These are phyloP conservation scores for Lutraria rhynchaena DNA, from an alignment of 1,140 invertebrate species.

Conservation along the genomic window DNA sequence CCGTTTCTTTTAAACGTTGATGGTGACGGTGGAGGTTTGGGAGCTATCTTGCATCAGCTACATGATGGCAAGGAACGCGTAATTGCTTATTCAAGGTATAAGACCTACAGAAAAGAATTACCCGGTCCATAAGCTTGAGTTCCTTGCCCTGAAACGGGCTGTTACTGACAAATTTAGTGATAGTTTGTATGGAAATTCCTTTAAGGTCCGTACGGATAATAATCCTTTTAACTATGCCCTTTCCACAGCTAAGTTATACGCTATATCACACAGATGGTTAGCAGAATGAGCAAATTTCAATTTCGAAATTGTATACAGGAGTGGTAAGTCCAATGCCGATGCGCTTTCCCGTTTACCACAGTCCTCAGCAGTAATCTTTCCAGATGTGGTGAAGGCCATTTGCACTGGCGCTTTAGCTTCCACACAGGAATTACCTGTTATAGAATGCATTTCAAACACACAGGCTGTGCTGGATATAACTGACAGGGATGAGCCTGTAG, in stretches of 20 bases:
- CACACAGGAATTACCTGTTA: not conserved
- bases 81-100: constrained; percentile 57
- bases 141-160: constrained; percentile 48
- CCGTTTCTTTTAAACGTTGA: constrained; percentile 63
- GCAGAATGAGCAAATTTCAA: too few relatives aligned
- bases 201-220: constrained; percentile 51
- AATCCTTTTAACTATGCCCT: constrained; percentile 47
- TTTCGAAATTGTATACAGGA: constrained; percentile 34
- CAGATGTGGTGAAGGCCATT: too few relatives aligned
- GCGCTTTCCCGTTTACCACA: too few relatives aligned
- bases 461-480: not conserved
- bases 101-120: constrained; percentile 50
- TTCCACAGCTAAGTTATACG: constrained; percentile 46
- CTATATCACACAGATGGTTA: constrained; percentile 41
- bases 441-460: too few relatives aligned
- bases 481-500: not conserved
- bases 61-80: constrained; percentile 59
- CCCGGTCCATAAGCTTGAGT: constrained; percentile 45
- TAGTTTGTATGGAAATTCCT: constrained; percentile 52
- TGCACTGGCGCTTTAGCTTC: not conserved
- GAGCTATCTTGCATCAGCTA: constrained; percentile 72
- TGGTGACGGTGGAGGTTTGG: constrained; percentile 61
- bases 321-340: constrained; percentile 51
- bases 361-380: too few relatives aligned
- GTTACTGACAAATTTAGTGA: constrained; percentile 52